Evolutionary conservation across 2,797 vertebrate genomes (phyloP).

Genomic region (Megaceryle alcyon): DNA sequence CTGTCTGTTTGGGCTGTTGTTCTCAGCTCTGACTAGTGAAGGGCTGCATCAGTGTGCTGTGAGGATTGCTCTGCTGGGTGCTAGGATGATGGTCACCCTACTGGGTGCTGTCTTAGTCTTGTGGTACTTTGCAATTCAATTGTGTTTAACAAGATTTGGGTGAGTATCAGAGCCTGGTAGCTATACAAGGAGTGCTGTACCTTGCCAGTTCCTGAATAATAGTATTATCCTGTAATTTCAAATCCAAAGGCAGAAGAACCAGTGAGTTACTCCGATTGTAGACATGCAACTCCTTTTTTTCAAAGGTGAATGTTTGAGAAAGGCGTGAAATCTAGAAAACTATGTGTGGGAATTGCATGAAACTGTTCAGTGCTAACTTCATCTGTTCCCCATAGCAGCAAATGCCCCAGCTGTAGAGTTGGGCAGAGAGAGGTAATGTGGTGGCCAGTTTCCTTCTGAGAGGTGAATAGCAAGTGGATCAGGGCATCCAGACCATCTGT

Average conservation of each 20-base stretch:
- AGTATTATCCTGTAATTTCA: neutral
- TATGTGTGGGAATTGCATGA: constrained; percentile 40
- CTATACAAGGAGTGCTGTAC: neutral
- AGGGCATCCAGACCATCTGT: neutral
- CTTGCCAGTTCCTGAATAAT: neutral
- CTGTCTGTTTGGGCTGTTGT: neutral
- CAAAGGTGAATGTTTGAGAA: neutral
- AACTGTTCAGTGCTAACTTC: constrained; percentile 46
- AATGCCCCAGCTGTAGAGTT: neutral
- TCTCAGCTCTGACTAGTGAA: neutral
- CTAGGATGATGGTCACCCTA: neutral
- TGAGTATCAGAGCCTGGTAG: neutral
- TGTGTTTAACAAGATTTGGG: neutral
- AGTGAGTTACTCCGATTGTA: neutral
- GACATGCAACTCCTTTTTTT: neutral
- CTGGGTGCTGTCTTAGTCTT: neutral
- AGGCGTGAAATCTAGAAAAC: neutral
- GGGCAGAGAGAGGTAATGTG: constrained; percentile 38
- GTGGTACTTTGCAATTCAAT: neutral
- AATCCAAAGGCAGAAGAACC: neutral
- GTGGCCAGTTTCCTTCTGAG: constrained; percentile 31
- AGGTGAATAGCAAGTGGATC: neutral
- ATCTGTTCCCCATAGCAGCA: constrained; percentile 51
- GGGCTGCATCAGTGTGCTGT: neutral
- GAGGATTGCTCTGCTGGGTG: neutral